Evolutionary conservation across 2,113 vertebrate genomes (phyloP).

Genomic region (Psettodes erumei): DNA sequence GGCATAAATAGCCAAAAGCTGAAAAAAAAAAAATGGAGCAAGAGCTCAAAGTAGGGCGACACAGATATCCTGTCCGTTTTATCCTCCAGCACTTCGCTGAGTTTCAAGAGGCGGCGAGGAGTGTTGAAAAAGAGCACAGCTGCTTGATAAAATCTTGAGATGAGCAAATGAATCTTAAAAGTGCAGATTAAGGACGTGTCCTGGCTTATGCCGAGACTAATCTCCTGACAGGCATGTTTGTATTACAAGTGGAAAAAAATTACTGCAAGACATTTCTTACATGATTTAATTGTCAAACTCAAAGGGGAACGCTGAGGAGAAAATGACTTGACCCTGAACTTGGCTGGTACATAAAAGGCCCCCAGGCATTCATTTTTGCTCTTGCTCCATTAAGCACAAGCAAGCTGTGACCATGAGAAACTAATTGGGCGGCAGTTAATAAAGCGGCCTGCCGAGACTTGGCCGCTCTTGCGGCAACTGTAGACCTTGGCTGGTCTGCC

Average conservation of each 20-base stretch:
- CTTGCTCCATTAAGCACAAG: constrained; percentile 65
- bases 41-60: constrained; percentile 72
- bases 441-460: constrained; percentile 58
- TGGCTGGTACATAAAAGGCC: constrained; percentile 62
- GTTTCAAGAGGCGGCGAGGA: constrained; percentile 48
- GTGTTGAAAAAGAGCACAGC: constrained; percentile 54
- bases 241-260: constrained; percentile 7
- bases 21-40: constrained; percentile 67
- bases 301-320: constrained; percentile 9
- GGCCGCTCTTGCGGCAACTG: constrained; percentile 43
- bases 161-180: constrained; percentile 68
- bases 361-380: constrained; percentile 47
- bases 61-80: constrained; percentile 61
- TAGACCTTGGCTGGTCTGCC: constrained; percentile 50
- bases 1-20: constrained; percentile 42
- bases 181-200: constrained; percentile 58
- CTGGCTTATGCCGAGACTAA: constrained; percentile 61
- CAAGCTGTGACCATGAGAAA: constrained; percentile 70
- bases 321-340: constrained; percentile 46
- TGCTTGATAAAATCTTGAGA: constrained; percentile 70
- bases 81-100: constrained; percentile 38
- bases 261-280: background rate
- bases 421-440: constrained; percentile 77
- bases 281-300: constrained; percentile 41
- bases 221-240: constrained; percentile 46